Base-by-base conservation (phyloP, 2,797 vertebrate genomes). In the Pachyuromys duprasi region DNA sequence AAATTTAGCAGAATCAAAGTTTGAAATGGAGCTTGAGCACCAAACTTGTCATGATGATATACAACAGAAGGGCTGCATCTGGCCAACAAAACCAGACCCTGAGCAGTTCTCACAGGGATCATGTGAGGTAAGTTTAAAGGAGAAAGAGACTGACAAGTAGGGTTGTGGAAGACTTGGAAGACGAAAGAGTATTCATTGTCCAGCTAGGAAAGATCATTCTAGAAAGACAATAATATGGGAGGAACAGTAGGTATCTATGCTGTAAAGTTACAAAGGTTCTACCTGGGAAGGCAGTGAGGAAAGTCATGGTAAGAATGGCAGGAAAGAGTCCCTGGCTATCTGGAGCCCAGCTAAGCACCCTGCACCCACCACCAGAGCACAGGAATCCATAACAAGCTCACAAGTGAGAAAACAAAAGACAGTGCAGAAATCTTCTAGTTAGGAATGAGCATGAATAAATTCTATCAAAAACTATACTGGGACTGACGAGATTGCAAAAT, bases 181-280 rank as follows among this genome's bases (percentile, higher is more conserved):
- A 22, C 9, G 6, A 92, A 65, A 67, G 60, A 17, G 11, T 31
- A 57, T 24, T 31, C 2, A 20, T 2, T 17, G 3, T 13, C 28
- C 20, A 31, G 9, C 6, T 15, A 76, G 4, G 18, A 57, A 33
- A 91, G 3, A 76, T 60, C 4, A 15, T 88, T 79, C 33, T 70
- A 75, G 36, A 88, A 80, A 15, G 20, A 36, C 31, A 24, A 24
- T 36, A 36, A 80, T 24, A 81, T 39, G 3, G 13, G 11, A 60
- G 12, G 7, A 6, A 57, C 24, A 28, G 5, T 15, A 4, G 6
- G 8, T 14, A 0, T 28, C 12, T 26, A 53, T 13, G 2, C 6
- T 53, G 53, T 8, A 22, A 31, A 2, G 24, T 45, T 36, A 24
- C 3, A 45, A 72, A 26, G 0, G 5, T 63, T 12, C 33, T 63